Evolutionary conservation across 2,888 invertebrate species (phyloP).

Genomic region (Zonitis immaculata): DNA sequence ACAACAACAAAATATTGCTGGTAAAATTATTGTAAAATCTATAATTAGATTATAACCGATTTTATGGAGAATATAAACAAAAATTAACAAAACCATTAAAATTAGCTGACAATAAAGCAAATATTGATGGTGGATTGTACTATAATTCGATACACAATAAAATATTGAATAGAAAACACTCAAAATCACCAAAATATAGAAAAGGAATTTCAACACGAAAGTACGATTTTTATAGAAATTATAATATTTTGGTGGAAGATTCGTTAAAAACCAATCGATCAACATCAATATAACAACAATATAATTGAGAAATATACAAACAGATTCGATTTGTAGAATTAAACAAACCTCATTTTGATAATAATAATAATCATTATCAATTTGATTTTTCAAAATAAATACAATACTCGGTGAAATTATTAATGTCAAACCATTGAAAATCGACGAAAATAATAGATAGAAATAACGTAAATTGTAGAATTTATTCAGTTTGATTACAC

Average conservation of each 20-base stretch:
- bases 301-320: neutral
- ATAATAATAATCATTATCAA: neutral
- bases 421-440: neutral
- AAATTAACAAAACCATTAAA: neutral
- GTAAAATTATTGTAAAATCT: conserved; percentile 7
- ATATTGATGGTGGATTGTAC: neutral
- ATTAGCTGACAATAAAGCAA: neutral
- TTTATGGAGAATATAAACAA: conserved; percentile 1
- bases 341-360: neutral
- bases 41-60: neutral
- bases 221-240: neutral
- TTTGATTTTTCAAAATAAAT: neutral
- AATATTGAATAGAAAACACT: neutral
- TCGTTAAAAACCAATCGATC: neutral
- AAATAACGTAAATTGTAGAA: neutral
- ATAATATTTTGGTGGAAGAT: neutral
- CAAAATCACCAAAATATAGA: neutral
- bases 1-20: conserved; percentile 3
- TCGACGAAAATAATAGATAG: neutral
- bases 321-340: neutral
- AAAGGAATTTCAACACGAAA: neutral
- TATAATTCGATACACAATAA: conserved; percentile 9
- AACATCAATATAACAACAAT: neutral
- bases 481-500: neutral
- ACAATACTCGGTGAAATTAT: neutral